These are phyloP conservation scores for Neosilurus hyrtlii DNA, from an alignment of 2,797 vertebrate genomes.

Conservation along the genomic window DNA sequence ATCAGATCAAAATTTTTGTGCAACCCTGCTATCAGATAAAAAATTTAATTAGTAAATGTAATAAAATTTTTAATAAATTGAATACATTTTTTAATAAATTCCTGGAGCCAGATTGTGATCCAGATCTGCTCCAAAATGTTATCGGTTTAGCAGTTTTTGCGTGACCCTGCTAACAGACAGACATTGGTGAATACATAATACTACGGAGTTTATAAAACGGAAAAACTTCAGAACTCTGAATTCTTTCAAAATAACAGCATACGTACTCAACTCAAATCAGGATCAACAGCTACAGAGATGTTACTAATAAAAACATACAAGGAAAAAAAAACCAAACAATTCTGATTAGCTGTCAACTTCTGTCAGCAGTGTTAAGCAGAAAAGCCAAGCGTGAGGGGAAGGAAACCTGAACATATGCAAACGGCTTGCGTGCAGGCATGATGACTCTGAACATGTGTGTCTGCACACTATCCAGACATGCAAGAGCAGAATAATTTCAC, in stretches of 20 bases:
- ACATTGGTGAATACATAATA: background rate
- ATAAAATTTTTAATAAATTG: too few species aligned
- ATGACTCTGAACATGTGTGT: background rate
- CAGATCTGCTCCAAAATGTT: too few species aligned
- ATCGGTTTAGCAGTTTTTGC: too few species aligned
- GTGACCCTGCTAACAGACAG: too few species aligned
- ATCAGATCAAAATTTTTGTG: too few species aligned
- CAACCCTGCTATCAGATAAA: too few species aligned
- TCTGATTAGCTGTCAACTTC: constrained; percentile 7
- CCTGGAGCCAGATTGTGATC: too few species aligned
- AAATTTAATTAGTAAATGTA: too few species aligned
- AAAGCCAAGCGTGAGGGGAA: background rate
- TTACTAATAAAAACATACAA: background rate
- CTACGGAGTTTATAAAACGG: background rate
- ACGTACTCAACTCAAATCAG: background rate
- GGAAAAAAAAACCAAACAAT: background rate
- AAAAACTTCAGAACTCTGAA: too few species aligned
- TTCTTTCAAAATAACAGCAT: background rate
- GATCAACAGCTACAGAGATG: background rate
- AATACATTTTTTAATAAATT: too few species aligned
- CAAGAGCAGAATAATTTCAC: background rate
- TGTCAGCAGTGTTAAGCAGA: background rate
- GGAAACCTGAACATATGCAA: background rate
- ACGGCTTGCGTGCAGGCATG: background rate
- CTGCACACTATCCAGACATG: background rate